Percentiles rank a stretch among this genome's conserved stretches.
These are phyloP conservation scores for Latrodectus geometricus DNA, from an alignment of 1,140 invertebrate genomes.

Conservation along the genomic window DNA sequence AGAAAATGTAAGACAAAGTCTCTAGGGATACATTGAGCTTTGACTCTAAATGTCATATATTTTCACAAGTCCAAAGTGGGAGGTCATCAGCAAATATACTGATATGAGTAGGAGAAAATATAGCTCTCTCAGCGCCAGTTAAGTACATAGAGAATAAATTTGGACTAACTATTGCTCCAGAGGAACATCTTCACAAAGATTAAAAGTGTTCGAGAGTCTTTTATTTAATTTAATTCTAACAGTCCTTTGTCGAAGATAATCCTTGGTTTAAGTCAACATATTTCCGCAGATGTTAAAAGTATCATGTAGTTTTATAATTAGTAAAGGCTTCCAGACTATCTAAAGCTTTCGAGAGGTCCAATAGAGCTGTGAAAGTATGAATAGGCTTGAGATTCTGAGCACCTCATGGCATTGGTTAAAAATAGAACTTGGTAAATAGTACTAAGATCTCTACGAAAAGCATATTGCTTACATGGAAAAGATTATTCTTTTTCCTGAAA, in stretches of 20 bases:
- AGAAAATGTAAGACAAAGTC: background rate
- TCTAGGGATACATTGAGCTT: background rate
- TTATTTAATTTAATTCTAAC: slow-evolving; percentile 12
- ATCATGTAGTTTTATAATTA: background rate
- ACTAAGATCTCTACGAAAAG: too few species aligned
- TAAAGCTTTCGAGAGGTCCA: background rate
- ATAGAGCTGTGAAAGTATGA: background rate
- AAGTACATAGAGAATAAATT: background rate
- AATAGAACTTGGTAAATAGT: background rate
- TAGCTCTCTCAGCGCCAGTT: background rate
- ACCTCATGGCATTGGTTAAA: background rate
- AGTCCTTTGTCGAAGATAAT: background rate
- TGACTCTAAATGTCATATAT: background rate
- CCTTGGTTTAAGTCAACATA: background rate
- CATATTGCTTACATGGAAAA: too few species aligned
- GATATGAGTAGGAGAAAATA: too few species aligned
- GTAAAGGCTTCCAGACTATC: background rate
- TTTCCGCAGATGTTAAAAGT: background rate
- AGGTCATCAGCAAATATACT: background rate
- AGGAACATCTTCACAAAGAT: background rate
- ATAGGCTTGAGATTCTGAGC: background rate
- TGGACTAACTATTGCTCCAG: background rate
- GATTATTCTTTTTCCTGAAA: too few species aligned
- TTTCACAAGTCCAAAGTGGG: background rate
- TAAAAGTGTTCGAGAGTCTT: background rate